phyloP scores from a whole-genome alignment of 2,797 vertebrate species.

The Erpetoichthys calabaricus region DNA sequence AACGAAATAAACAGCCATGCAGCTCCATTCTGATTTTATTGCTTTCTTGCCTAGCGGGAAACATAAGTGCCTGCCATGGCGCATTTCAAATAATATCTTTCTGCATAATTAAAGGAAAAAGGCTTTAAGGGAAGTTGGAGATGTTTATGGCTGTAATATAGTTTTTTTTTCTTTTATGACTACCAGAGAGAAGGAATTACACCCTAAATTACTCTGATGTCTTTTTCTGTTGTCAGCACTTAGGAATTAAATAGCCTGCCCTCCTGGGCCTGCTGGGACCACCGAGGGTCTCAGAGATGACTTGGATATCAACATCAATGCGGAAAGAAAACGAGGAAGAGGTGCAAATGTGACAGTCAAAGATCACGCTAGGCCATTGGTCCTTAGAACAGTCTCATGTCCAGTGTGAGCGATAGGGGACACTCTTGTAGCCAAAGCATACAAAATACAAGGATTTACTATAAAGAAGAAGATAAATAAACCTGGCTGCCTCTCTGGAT shows the following conservation, averaged over 20 bases:
- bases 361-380: too few species aligned
- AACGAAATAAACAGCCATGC: conserved; percentile 22
- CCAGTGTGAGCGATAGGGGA: too few species aligned
- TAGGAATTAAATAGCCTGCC: conserved; percentile 29
- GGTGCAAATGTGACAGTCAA: too few species aligned
- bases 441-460: too few species aligned
- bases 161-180: conserved; percentile 42
- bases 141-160: conserved; percentile 60
- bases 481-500: too few species aligned
- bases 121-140: conserved; percentile 25
- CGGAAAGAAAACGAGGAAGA: too few species aligned
- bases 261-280: conserved; percentile 14
- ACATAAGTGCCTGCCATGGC: conserved; percentile 37
- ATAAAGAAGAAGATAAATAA: too few species aligned
- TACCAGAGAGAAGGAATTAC: conserved; percentile 51
- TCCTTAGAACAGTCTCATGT: too few species aligned
- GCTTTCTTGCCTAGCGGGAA: conserved; percentile 34
- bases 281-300: too few species aligned
- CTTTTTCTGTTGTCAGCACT: conserved; percentile 37
- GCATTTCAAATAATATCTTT: conserved; percentile 41
- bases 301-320: too few species aligned
- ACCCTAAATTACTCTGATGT: conserved; percentile 51
- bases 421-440: too few species aligned
- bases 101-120: conserved; percentile 39
- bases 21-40: conserved; percentile 30